phyloP scores from a whole-genome alignment of 1,140 invertebrate genomes.

The Subanguina moxae region DNA sequence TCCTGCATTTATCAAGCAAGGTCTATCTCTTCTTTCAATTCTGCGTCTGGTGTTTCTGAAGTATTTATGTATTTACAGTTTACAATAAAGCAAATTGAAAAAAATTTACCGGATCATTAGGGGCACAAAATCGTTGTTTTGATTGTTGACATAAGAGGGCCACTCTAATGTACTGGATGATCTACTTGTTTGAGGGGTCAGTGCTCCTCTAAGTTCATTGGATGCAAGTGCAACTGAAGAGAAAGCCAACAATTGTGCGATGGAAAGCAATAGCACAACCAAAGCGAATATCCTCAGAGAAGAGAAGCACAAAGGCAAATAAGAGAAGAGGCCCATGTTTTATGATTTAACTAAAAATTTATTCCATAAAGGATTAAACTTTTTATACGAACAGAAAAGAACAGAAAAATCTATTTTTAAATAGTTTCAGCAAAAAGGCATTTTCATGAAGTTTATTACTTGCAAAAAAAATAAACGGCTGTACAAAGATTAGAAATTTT shows the following conservation, averaged over 20 bases:
- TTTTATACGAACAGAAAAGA: neutral
- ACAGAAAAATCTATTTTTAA: no score
- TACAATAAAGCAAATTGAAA: neutral
- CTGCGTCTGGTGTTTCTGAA: neutral
- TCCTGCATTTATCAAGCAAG: conserved; percentile 25
- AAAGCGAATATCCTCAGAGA: neutral
- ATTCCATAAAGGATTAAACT: neutral
- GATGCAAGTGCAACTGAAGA: neutral
- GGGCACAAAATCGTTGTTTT: no score
- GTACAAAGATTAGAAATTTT: no score
- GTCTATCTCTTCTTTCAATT: conserved; percentile 14
- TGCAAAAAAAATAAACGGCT: no score
- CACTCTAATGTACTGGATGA: neutral
- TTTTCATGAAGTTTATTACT: no score
- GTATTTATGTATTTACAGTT: neutral
- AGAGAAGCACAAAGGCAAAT: conserved; percentile 1
- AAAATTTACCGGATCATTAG: neutral
- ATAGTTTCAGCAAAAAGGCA: no score
- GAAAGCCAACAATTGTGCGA: neutral
- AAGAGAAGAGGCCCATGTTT: conserved; percentile 3
- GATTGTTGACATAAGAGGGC: neutral
- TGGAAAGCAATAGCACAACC: neutral
- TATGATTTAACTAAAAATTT: neutral
- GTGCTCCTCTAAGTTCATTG: neutral
- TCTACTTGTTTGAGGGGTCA: neutral